Base-by-base conservation (phyloP, 2,797 vertebrate genomes). In the Gallinago nigripennis region DNA sequence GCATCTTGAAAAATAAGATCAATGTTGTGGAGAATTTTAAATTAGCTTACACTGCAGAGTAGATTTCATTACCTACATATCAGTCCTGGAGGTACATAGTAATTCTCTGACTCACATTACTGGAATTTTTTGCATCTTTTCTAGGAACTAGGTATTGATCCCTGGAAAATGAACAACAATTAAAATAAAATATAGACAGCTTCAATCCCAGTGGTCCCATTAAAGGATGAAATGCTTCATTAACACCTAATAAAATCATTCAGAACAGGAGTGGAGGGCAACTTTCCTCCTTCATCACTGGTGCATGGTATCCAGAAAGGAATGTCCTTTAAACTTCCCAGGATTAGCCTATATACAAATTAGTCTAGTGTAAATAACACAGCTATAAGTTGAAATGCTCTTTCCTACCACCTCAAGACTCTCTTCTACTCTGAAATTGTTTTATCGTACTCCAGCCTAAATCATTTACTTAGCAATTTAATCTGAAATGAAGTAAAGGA, bases 71-170 rank as follows among this genome's bases (percentile, higher is more conserved):
- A 82, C 68, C 86, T 57, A 31, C 10, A 0, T 30, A 63, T 41
- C 84, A 75, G 66, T 87, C 88, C 75, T 92, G 14, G 5, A 91
- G 57, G 41, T 61, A 57, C 21, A 10, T 4, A 51, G 75, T 82
- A 94, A 92, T 89, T 82, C 71, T 95, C 53, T 92, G 75, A 41
- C 54, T 85, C 68, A 45, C 33, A 14, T 95, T 96, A 95, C 88
- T 90, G 96, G 91, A 96, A 87, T 58, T 85, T 92, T 94, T 90
- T 93, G 68, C 78, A 61, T 48, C 87, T 94, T 90, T 95, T 97
- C 93, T 95, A 96, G 88, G 83, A 95, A 97, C 53, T 87, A 54
- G 15, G 24, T 95, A 96, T 96, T 80, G 95, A 96, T 94, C 86
- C 30, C 54, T 93, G 86, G 86, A 95, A 96, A 93, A 95, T 71